These are phyloP conservation scores for Lepus oiostolus DNA, from an alignment of 2,797 vertebrate species.

Conservation along the genomic window DNA sequence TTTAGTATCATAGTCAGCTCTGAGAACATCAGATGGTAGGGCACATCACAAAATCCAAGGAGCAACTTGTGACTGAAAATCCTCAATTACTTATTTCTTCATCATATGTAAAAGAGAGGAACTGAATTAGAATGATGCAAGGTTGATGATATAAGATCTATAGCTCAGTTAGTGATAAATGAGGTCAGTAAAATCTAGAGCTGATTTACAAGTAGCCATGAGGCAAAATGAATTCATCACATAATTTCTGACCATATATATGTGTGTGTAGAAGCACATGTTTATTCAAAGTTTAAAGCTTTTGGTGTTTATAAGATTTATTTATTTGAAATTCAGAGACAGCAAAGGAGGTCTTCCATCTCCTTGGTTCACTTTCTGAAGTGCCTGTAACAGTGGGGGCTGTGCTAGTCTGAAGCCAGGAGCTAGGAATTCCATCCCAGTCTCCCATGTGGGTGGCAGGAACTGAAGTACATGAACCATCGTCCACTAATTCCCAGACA, in stretches of 20 bases:
- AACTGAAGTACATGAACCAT: too few relatives aligned
- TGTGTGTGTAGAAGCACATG: neutral
- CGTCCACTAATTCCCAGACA: too few relatives aligned
- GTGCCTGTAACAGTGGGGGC: too few relatives aligned
- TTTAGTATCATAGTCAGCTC: neutral
- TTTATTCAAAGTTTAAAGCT: conserved; percentile 2
- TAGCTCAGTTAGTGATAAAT: neutral
- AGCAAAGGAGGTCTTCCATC: too few relatives aligned
- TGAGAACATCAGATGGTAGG: neutral
- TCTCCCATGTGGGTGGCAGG: too few relatives aligned
- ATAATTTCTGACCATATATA: neutral
- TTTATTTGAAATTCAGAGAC: too few relatives aligned
- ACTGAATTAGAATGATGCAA: neutral
- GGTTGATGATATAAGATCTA: neutral
- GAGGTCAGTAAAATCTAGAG: neutral
- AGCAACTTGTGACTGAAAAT: neutral
- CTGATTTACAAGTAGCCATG: neutral
- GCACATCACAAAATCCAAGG: neutral
- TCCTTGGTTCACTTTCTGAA: too few relatives aligned
- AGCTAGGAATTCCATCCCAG: too few relatives aligned
- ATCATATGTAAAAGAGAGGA: neutral
- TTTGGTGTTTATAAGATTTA: neutral
- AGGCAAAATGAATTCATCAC: neutral
- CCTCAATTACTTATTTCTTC: neutral
- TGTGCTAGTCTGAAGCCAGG: too few relatives aligned